Conservation (phyloP, 92 coral and sea anemone species). For the Desmophyllum pertusum region DNA sequence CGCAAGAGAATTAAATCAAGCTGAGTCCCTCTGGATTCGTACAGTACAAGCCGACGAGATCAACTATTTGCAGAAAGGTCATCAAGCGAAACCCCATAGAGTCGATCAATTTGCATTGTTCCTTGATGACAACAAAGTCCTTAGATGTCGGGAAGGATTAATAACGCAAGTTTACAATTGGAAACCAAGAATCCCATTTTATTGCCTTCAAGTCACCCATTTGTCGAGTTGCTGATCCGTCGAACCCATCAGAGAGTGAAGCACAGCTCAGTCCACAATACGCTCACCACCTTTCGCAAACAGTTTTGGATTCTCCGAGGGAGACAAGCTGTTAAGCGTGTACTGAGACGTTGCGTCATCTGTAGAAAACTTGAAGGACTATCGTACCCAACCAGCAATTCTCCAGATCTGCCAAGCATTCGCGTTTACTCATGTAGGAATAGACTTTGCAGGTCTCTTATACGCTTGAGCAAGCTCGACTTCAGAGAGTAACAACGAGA, state of each 20-base stretch:
- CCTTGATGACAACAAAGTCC: constrained; percentile 26
- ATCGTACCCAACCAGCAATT: neutral
- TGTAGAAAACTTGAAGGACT: constrained; percentile 28
- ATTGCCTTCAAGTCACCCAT: constrained; percentile 38
- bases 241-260: constrained; percentile 4
- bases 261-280: constrained; percentile 20
- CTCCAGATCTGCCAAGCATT: constrained; percentile 30
- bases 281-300: constrained; percentile 28
- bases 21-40: constrained; percentile 61
- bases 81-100: constrained; percentile 8
- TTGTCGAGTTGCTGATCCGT: constrained; percentile 24
- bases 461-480: neutral
- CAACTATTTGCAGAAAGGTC: constrained; percentile 23
- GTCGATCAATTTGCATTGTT: constrained; percentile 39
- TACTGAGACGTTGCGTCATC: constrained; percentile 1
- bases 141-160: constrained; percentile 49
- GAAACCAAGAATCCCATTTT: constrained; percentile 50
- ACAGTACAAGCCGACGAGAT: constrained; percentile 63
- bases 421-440: constrained; percentile 22
- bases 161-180: constrained; percentile 38
- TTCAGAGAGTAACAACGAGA: neutral
- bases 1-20: constrained; percentile 38
- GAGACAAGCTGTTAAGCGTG: constrained; percentile 33
- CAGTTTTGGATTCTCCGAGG: constrained; percentile 41
- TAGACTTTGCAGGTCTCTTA: constrained; percentile 13